A percentile compares a stretch with the other conserved stretches of the same genome.
Conservation (phyloP, 2,888 invertebrate species). For the Xiphydria camelus region DNA sequence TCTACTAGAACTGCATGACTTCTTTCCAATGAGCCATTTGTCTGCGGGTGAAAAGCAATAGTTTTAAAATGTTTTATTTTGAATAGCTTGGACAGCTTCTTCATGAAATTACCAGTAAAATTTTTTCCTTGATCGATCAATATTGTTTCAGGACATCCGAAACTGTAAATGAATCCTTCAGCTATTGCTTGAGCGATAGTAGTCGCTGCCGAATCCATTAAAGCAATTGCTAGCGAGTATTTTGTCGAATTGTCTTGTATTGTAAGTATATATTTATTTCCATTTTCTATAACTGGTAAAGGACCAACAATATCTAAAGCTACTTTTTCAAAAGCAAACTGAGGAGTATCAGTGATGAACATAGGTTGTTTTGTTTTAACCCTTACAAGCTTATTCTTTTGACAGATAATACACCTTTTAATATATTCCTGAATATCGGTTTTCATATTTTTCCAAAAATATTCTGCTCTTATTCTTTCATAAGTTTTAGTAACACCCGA, state of each 20-base stretch:
- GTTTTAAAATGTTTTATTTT: slow-evolving; percentile 7
- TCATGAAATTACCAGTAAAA: neutral
- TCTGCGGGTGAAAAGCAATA: slow-evolving; percentile 2
- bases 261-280: slow-evolving; percentile 15
- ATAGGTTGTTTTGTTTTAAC: slow-evolving; percentile 12
- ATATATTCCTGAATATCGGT: slow-evolving; percentile 4
- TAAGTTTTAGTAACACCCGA: slow-evolving; percentile 16
- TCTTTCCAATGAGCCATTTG: slow-evolving; percentile 4
- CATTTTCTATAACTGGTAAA: slow-evolving; percentile 6
- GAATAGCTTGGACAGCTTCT: neutral
- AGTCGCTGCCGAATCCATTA: neutral
- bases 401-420: slow-evolving; percentile 9
- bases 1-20: slow-evolving; percentile 2
- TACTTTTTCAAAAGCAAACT: slow-evolving; percentile 8
- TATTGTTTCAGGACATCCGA: neutral
- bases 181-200: slow-evolving; percentile 13
- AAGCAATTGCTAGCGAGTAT: slow-evolving; percentile 5
- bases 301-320: slow-evolving; percentile 22
- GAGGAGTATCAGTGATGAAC: slow-evolving; percentile 14
- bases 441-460: slow-evolving; percentile 14
- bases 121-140: neutral
- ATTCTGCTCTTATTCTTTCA: slow-evolving; percentile 4
- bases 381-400: slow-evolving; percentile 12
- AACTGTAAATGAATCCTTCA: slow-evolving; percentile 5
- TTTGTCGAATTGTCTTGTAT: slow-evolving; percentile 9